Base-by-base conservation (phyloP, 1,140 invertebrate genomes). In the Centruroides vittatus region DNA sequence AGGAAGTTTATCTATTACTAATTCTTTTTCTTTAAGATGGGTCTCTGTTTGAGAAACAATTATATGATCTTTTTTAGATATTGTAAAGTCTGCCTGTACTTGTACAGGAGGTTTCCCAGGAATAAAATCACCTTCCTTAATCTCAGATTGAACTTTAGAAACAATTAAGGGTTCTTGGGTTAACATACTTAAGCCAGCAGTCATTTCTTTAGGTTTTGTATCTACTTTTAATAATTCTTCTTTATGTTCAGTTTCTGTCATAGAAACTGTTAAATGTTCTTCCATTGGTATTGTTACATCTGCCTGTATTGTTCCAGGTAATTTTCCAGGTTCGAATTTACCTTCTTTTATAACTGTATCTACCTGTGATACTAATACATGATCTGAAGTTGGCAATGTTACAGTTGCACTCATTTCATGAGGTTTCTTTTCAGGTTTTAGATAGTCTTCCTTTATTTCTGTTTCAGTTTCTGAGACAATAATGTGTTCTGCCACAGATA, bases 381-480 rank as follows among this genome's bases (percentile, higher is more conserved):
- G 66, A 35, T 67, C 63, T 52, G 60, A 52, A 10, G 49, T 9
- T 12, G 57, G 60, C 5, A 67, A 8, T 3, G 61, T 56, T 10
- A 63, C 55, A 34, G 34, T 49, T 46, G 53, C 54, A 56, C 5
- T 60, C 23, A 61, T 35, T n/a, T 47, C 50, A 4, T 41, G 23
- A 4, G 66, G 66, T 12, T 55, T 56, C 41, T 65, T 60, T 3
- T 46, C 48, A 23, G 60, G 57, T 23, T 35, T 13, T 34, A 65
- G 58, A 13, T 50, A 46, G 5, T 55, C 53, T 57, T 65, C 64
- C 48, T 62, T 61, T 35, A 59, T 34, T 52, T 65, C 52, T 1
- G 64, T 59, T 57, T 60, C 57, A 35, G 59, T 35, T 59, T 65
- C 52, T 47, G 50, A 53, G 9, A 65, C 55, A 36, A 61, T 46